Evolutionary conservation across 2,113 vertebrate genomes (phyloP), one percentile per base, ranked within the genome.

Genomic region (Crotalus helleri): DNA sequence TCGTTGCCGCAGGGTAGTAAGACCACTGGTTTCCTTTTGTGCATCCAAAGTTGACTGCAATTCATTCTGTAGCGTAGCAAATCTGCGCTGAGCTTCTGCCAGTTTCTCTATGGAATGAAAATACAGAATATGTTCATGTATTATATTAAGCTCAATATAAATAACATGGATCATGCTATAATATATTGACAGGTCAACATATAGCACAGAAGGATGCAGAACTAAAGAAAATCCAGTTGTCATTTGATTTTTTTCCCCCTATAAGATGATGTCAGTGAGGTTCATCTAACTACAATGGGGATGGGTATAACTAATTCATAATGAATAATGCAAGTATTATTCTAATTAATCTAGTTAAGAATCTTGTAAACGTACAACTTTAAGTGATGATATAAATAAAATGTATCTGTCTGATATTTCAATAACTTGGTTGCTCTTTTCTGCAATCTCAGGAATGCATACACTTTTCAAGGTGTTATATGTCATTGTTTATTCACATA

Each of bases 61-160:
- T 97, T 99, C 99, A 61, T 99, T 99, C 94, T 99, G 99, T 93
- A 99, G 98, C 0, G 99, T 99, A 0, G 99, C 99, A 92, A 98
- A 99, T 74, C 98, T 97, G 88, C 99, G 98, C 97, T 99, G 99
- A 39, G 99, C 99, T 94, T 99, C 99, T 1, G 99, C 99, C 4
- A 99, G 98, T 96, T 99, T 99, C 96, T 99, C 99, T 99, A 93
- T 44, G 95, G 91, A 74, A 94, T 59, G 0, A 94, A 86, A 12
- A 21, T 81, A 33, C 93, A 3, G 91, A 4, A 58, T 1, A 51
- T 87, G 93, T 93, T 74, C 5, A 69, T 5, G 88, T 0, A 91
- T 13, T 44, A 23, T 12, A 11, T 58, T 85, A 58, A 3, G 0
- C 0, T 74, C 69, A 74, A 74, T 15, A 74, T 39, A 74, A 74